Base-by-base conservation (phyloP, 2,888 invertebrate species). In the Galerucella nymphaeae region DNA sequence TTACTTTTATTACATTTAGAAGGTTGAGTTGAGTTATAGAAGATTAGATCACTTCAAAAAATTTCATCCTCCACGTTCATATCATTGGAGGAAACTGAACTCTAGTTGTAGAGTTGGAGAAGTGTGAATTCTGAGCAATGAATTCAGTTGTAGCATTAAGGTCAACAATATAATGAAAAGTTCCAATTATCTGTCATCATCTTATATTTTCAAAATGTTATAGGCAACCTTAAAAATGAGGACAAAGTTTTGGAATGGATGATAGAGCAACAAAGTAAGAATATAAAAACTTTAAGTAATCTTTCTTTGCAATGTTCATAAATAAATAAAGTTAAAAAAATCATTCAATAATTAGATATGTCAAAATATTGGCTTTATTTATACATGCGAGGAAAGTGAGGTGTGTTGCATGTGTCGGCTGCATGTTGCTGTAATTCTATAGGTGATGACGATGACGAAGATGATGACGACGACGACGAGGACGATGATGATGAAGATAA, bases 231-330 rank as follows among this genome's bases (percentile, higher is more conserved):
- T 91, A 94, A 92, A 91, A 93, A 95, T 88, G 95, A 96, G 92
- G 94, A 94, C 89, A 94, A 94, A 91, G 96, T 96, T 90, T 93
- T 96, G 91, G 94, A 94, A 91, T 96, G 96, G 96, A 93, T 96
- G 90, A 91, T 95, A 90, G 93, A 94, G 90, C 96, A 96, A 91
- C 95, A 96, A 94, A 95, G 96, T 96, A 96, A 96, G 96, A 91
- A 90, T 89, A 90, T 89, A 89, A 89, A 88, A 88, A 89, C 10
- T 66, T 71, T 42, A 67, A 64, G 73, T 75, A 77, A 79, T 70
- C 76, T 76, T 75, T 76, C 78, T 75, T 69, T 75, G 64, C 66
- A 66, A 67, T 68, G 71, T 71, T 67, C 61, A 58, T 55, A 57
- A 64, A 20, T 57, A 13, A 65, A 71, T 69, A 71, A 71, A 76